Evolutionary conservation across 2,888 invertebrate genomes (phyloP), one percentile per base, ranked within the genome.

Genomic region (Temnothorax unifasciatus): DNA sequence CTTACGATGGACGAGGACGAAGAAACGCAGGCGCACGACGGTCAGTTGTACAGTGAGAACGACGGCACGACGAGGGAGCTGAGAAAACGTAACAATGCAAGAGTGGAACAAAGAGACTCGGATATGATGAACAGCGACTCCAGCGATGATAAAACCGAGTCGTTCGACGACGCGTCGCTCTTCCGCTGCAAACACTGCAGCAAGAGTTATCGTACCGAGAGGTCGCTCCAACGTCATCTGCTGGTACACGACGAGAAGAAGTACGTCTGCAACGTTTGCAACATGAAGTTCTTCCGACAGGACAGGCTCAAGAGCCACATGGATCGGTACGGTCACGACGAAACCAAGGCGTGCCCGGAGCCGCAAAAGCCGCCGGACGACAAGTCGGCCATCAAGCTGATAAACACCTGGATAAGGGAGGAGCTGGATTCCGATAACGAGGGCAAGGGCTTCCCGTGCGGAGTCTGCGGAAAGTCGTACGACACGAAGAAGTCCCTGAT

Each of bases 341-440:
- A 92, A 15, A 86, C 86, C 34, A 87, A 89, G 47, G 69, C 38
- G 15, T 83, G 85, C 21, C 54, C 75, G 15, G 90, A 91, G 41
- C 71, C 85, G 5, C 88, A 91, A 77, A 92, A 90, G 76, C 92
- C 92, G 18, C 88, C 90, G 0, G 93, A 93, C 29, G 92, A 92
- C 11, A 92, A 92, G 66, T 90, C 92, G 0, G 91, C 92, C 0
- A 91, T 94, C 25, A 93, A 93, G 75, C 75, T 94, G 25, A 93
- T 94, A 79, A 94, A 93, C 61, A 92, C 83, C 18, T 93, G 93
- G 93, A 93, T 93, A 54, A 87, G 92, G 29, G 93, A 93, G 69
- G 93, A 94, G 76, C 76, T 94, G 18, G 92, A 93, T 68, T 92
- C 92, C 0, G 93, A 93, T 52, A 92, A 90, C 59, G 93, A 93